Evolutionary conservation across 2,888 invertebrate genomes (phyloP).

Genomic region (Protodeltote pygarga): DNA sequence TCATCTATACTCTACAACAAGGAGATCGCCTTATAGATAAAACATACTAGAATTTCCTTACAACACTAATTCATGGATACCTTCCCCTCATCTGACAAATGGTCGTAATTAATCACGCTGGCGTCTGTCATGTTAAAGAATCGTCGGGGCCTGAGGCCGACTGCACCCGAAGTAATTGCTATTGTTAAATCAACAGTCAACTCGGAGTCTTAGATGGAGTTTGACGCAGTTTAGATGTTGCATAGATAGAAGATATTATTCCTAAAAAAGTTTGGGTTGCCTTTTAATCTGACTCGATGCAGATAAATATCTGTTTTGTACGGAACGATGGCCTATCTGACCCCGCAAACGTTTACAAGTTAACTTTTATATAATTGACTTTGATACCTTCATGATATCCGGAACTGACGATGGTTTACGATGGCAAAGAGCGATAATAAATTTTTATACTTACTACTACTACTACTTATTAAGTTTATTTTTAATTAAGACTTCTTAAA

Average conservation of each 20-base stretch:
- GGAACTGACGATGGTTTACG: too few species aligned
- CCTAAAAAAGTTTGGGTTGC: not conserved
- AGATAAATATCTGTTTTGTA: too few species aligned
- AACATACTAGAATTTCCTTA: slow-evolving; percentile 19
- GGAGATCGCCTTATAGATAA: slow-evolving; percentile 20
- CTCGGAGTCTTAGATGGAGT: slow-evolving; percentile 55
- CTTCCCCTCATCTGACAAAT: slow-evolving; percentile 76
- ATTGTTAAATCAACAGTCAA: slow-evolving; percentile 71
- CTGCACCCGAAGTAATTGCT: slow-evolving; percentile 75
- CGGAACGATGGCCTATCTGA: too few species aligned
- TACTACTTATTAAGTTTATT: too few species aligned
- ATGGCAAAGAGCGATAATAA: too few species aligned
- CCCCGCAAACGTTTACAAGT: too few species aligned
- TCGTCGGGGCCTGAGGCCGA: slow-evolving; percentile 63
- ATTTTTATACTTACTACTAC: too few species aligned
- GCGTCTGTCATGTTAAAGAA: slow-evolving; percentile 83
- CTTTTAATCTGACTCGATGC: too few species aligned
- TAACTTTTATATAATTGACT: too few species aligned
- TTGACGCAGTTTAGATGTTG: slow-evolving; percentile 38
- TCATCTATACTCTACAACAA: slow-evolving; percentile 3
- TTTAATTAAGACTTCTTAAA: too few species aligned
- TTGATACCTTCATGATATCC: too few species aligned
- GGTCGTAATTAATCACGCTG: slow-evolving; percentile 80
- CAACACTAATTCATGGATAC: slow-evolving; percentile 56
- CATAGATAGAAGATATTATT: slow-evolving; percentile 5